phyloP scores from a whole-genome alignment of 1,140 invertebrate species.

The Prorops nasuta region DNA sequence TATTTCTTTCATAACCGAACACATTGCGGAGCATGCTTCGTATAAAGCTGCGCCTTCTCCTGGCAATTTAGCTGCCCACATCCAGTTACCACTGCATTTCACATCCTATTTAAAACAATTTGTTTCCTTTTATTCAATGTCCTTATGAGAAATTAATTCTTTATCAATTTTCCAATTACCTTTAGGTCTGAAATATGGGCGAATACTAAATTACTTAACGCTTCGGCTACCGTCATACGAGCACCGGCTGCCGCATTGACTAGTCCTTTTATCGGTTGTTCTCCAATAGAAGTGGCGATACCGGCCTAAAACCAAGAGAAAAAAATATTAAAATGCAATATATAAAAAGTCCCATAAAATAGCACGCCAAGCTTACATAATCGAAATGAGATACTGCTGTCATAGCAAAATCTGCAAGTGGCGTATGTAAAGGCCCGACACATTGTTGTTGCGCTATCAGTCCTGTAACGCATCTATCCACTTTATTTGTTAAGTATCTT shows the following conservation, averaged over 20 bases:
- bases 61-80: slow-evolving; percentile 95
- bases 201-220: slow-evolving; percentile 94
- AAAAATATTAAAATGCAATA: not conserved
- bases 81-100: slow-evolving; percentile 98
- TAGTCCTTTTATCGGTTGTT: slow-evolving; percentile 93
- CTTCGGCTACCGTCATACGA: slow-evolving; percentile 90
- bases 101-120: slow-evolving; percentile 65
- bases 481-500: slow-evolving; percentile 91
- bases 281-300: slow-evolving; percentile 91
- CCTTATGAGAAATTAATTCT: too few relatives aligned
- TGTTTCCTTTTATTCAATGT: too few relatives aligned
- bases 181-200: slow-evolving; percentile 79
- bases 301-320: slow-evolving; percentile 64
- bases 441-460: slow-evolving; percentile 96
- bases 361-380: slow-evolving; percentile 51
- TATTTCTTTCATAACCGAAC: slow-evolving; percentile 78
- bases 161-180: slow-evolving; percentile 48
- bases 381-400: slow-evolving; percentile 78
- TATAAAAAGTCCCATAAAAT: slow-evolving; percentile 8
- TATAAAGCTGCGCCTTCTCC: slow-evolving; percentile 87
- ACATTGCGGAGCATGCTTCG: slow-evolving; percentile 86
- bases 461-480: slow-evolving; percentile 96
- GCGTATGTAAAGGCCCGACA: slow-evolving; percentile 93
- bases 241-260: slow-evolving; percentile 80
- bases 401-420: slow-evolving; percentile 92